Base-by-base conservation (phyloP, 2,797 vertebrate genomes). In the Helostoma temminkii region DNA sequence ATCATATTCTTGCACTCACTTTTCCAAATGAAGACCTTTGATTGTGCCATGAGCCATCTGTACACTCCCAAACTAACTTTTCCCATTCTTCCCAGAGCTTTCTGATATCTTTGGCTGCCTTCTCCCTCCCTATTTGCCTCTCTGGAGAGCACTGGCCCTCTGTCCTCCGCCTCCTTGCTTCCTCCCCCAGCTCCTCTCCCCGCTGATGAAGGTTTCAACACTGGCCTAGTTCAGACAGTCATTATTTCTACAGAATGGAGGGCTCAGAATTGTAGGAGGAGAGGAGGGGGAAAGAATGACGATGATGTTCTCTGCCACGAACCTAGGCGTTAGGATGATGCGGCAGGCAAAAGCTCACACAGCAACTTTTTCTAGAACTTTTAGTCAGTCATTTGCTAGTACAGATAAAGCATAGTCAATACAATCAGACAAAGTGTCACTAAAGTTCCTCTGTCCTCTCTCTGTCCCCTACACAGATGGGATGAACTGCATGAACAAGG, bases 401-500 rank as follows among this genome's bases (percentile, higher is more conserved):
- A 15, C 24, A 48, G 24, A 26, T 48, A 24, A 18, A 8, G 24
- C 25, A 2, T 32, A 11, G 28, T 11, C 10, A n/a, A 26, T 7
- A 2, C 18, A 30, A 28, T 30, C 18, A 21, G 2, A 43, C 42
- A 19, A 43, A 19, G 10, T 28, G 19, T 60, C 2, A 5, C 16
- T 47, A 16, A 21, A 28, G 15, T 32, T 1, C 26, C 5, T 7
- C 0, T 50, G 26, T 61, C 21, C 70, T 91, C 16, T 88, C 71
- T 89, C 30, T 74, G 19, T 76, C 30, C 41, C 12, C 28, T 71
- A 3, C 56, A 25, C 89, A 95, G 93, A 95, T 59, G 93, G 94
- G 70, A 94, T 95, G 93, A 95, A 95, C 94, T 99, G 98, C 90
- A 99, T 99, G 98, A 99, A 99, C 93, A 99, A 98, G 93, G 95